Percentiles rank a stretch among this genome's conserved stretches.
These are phyloP conservation scores for Meta bourneti DNA, from an alignment of 2,888 invertebrate species.

Conservation along the genomic window DNA sequence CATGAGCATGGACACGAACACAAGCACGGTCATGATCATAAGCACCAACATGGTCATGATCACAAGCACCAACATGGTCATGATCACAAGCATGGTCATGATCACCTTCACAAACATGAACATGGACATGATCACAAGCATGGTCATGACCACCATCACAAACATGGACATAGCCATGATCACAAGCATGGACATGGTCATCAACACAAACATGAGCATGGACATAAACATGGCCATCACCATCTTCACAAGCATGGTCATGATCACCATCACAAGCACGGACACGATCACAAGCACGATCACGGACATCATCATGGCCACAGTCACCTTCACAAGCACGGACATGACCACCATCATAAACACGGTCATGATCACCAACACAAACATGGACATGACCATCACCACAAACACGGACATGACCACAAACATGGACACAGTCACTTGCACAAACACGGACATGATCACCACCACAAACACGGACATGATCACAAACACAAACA, in stretches of 20 bases:
- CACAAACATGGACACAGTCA: constrained; percentile 35
- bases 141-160: constrained; percentile 38
- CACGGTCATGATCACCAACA: constrained; percentile 38
- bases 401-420: constrained; percentile 23
- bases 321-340: constrained; percentile 29
- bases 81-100: constrained; percentile 43
- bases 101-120: constrained; percentile 39
- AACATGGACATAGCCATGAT: constrained; percentile 38
- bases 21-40: constrained; percentile 34
- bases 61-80: constrained; percentile 53
- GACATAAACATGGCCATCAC: constrained; percentile 10
- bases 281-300: constrained; percentile 16
- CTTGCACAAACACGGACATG: constrained; percentile 23
- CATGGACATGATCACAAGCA: constrained; percentile 45
- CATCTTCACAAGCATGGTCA: constrained; percentile 36
- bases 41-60: constrained; percentile 43
- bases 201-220: constrained; percentile 39
- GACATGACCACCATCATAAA: constrained; percentile 22
- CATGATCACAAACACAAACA: constrained; percentile 47
- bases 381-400: constrained; percentile 28
- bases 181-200: constrained; percentile 57
- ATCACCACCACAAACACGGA: constrained; percentile 27
- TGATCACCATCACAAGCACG: constrained; percentile 16
- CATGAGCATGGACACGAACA: constrained; percentile 50
- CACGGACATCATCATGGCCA: constrained; percentile 39